Conservation (phyloP, 53 echinoderm and acorn worm genomes). For the Luidia sarsii region DNA sequence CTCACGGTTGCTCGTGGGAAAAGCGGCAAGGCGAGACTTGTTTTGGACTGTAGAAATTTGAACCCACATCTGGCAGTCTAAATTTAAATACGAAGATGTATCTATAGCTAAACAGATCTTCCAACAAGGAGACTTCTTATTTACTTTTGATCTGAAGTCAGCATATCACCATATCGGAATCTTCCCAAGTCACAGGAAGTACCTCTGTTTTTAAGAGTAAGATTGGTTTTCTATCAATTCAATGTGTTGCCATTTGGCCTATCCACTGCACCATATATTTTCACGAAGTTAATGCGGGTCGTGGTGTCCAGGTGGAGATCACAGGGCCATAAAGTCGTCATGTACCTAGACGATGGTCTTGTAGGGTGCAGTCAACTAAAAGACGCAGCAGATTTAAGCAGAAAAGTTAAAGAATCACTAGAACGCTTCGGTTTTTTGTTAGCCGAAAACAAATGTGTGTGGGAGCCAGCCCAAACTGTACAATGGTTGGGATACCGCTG, state of each 20-base stretch:
- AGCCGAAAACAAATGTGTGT: neutral
- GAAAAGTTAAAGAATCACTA: neutral
- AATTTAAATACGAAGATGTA: conserved; percentile 55
- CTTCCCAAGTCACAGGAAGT: conserved; percentile 43
- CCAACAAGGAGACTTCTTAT: conserved; percentile 47
- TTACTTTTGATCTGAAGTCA: conserved; percentile 52
- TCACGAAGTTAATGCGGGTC: conserved; percentile 1
- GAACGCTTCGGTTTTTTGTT: neutral
- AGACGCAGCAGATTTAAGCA: neutral
- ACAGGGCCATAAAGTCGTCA: neutral
- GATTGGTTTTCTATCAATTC: conserved; percentile 9
- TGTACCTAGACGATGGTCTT: conserved; percentile 16
- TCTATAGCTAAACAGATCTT: conserved; percentile 7
- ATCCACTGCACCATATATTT: conserved; percentile 17
- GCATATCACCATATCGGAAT: conserved; percentile 65
- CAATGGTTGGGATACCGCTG: conserved; percentile 10
- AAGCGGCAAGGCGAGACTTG: conserved; percentile 53
- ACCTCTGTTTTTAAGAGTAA: conserved; percentile 44
- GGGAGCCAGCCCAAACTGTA: neutral
- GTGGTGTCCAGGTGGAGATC: neutral
- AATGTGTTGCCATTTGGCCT: conserved; percentile 19
- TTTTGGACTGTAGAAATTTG: conserved; percentile 53
- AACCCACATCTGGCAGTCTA: conserved; percentile 45
- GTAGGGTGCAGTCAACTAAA: neutral
- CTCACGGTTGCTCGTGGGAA: conserved; percentile 19